phyloP scores from a whole-genome alignment of 1,140 invertebrate species.

The Galendromus occidentalis region DNA sequence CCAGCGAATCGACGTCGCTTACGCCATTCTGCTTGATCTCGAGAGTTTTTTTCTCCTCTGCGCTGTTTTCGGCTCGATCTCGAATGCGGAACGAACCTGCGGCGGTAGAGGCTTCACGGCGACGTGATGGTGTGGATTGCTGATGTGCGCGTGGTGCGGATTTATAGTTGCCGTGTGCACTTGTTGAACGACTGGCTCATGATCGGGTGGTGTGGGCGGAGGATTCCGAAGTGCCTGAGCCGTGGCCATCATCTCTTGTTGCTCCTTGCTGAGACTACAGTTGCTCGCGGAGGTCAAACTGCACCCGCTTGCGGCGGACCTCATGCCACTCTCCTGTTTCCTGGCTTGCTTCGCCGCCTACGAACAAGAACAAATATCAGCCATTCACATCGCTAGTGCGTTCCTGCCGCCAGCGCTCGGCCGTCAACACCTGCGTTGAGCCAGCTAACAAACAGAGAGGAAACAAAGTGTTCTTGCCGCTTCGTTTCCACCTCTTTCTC shows the following conservation, averaged over 20 bases:
- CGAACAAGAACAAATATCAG: too few relatives aligned
- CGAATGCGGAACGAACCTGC: background rate
- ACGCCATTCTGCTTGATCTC: too few relatives aligned
- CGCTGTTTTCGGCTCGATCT: too few relatives aligned
- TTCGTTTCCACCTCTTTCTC: too few relatives aligned
- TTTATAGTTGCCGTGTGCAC: constrained; percentile 10
- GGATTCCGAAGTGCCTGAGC: background rate
- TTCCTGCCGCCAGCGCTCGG: too few relatives aligned
- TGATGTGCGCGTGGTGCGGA: constrained; percentile 7
- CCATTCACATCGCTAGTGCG: too few relatives aligned
- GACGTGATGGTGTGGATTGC: background rate
- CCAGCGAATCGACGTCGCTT: too few relatives aligned
- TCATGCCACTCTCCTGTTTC: constrained; percentile 11
- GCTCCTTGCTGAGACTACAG: constrained; percentile 6
- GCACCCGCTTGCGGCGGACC: constrained; percentile 11
- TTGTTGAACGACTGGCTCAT: background rate
- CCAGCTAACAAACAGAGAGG: too few relatives aligned
- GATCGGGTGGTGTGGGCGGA: background rate
- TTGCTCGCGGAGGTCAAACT: background rate
- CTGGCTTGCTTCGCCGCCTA: background rate
- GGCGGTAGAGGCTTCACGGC: constrained; percentile 1
- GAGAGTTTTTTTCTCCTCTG: too few relatives aligned
- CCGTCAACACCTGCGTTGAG: too few relatives aligned
- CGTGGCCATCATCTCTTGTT: background rate
- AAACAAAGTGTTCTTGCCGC: too few relatives aligned